Evolutionary conservation across 2,888 invertebrate species (phyloP).

Genomic region (Heliconius ethilla): DNA sequence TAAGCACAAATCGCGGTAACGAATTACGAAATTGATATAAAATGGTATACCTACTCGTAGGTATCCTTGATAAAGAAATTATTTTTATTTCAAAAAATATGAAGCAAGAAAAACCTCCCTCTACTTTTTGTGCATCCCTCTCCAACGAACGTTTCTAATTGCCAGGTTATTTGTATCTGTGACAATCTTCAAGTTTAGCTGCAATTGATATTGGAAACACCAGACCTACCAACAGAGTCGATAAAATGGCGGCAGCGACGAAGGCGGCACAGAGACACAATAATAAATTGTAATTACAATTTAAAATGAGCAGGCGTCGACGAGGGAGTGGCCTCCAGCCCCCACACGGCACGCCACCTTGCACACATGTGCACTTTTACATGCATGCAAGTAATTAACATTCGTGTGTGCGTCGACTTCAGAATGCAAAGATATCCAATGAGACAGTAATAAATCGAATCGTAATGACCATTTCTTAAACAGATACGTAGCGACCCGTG

Average conservation of each 20-base stretch:
- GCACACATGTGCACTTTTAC: constrained; percentile 74
- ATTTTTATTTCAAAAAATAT: not conserved
- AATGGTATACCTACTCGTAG: no score
- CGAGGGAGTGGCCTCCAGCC: constrained; percentile 75
- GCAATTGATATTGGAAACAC: constrained; percentile 46
- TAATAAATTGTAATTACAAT: constrained; percentile 83
- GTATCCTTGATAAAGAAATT: no score
- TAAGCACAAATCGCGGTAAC: not conserved
- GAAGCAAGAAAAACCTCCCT: not conserved
- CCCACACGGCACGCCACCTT: constrained; percentile 67
- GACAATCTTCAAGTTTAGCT: constrained; percentile 17
- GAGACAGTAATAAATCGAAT: constrained; percentile 44
- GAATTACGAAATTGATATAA: not conserved
- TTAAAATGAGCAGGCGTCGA: constrained; percentile 81
- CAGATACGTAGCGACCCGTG: not conserved
- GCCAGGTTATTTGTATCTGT: not conserved
- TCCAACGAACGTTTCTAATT: not conserved
- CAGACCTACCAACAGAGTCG: constrained; percentile 58
- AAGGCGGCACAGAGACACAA: constrained; percentile 81
- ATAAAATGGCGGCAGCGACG: constrained; percentile 76
- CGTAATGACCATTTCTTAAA: constrained; percentile 33
- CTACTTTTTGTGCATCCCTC: not conserved
- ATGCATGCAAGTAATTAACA: constrained; percentile 66
- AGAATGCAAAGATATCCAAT: constrained; percentile 45
- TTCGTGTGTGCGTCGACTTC: constrained; percentile 50